phyloP scores from a whole-genome alignment of 2,797 vertebrate genomes.

The Notoglanidium macrostoma region DNA sequence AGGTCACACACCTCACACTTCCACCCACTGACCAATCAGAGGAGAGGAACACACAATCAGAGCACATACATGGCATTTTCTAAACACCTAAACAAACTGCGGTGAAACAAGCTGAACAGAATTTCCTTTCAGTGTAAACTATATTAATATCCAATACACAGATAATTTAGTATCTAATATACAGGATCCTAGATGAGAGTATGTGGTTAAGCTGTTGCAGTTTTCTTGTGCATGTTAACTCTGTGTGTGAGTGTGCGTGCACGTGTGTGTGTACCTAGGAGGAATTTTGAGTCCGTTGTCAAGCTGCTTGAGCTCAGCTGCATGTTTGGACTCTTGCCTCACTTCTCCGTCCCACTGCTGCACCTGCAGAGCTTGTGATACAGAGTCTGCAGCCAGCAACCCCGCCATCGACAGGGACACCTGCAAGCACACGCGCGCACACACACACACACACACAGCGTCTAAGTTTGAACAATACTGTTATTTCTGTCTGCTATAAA shows the following conservation, averaged over 20 bases:
- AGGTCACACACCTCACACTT: constrained; percentile 94
- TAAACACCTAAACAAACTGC: not conserved
- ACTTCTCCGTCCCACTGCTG: constrained; percentile 98
- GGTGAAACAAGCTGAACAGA: not conserved
- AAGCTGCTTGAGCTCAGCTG: constrained; percentile 89
- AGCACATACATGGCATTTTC: not conserved
- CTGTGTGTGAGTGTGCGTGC: not conserved
- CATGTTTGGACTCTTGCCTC: constrained; percentile 90
- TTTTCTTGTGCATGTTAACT: not conserved
- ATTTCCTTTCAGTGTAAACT: not conserved
- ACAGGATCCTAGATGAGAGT: not conserved
- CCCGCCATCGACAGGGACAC: constrained; percentile 90
- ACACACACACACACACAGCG: not conserved
- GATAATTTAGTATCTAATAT: not conserved
- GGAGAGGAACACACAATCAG: not conserved
- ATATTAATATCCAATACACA: not conserved
- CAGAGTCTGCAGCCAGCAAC: constrained; percentile 92
- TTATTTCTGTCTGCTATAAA: not conserved
- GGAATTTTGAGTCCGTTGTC: constrained; percentile 94
- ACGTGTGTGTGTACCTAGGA: constrained; percentile 78
- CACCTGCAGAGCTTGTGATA: constrained; percentile 92
- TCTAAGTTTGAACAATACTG: no score
- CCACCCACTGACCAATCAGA: constrained; percentile 83
- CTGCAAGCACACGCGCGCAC: constrained; percentile 65
- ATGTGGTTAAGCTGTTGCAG: not conserved